These are phyloP conservation scores for Aspidoscelis tigris DNA, from an alignment of 2,113 vertebrate species.

Conservation along the genomic window DNA sequence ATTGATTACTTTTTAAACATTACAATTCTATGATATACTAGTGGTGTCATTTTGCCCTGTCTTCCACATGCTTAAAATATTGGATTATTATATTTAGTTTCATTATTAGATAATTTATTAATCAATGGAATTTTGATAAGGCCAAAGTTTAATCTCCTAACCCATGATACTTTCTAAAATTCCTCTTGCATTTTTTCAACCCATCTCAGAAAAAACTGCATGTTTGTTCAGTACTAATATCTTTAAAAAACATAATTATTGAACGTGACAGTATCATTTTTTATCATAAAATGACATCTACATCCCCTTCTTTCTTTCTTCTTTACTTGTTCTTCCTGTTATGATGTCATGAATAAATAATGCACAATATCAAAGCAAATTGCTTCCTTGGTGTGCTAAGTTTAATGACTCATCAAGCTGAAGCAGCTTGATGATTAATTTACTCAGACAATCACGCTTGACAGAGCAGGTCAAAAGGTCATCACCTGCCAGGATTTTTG, in stretches of 20 bases:
- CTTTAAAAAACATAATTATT: not conserved
- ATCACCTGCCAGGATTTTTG: constrained; percentile 13
- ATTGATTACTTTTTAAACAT: too few species aligned
- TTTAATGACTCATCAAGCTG: constrained; percentile 65
- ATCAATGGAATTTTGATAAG: too few species aligned
- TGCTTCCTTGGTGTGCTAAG: constrained; percentile 66
- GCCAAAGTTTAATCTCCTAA: too few species aligned
- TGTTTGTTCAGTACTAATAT: not conserved
- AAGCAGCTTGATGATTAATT: constrained; percentile 59
- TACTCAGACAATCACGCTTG: constrained; percentile 52
- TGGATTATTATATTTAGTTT: too few species aligned
- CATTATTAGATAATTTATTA: too few species aligned
- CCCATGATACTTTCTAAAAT: not conserved
- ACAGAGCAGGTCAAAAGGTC: constrained; percentile 65
- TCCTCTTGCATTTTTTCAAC: not conserved
- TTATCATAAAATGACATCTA: constrained; percentile 44
- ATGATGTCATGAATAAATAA: constrained; percentile 57
- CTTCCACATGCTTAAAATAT: too few species aligned
- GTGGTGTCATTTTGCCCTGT: too few species aligned
- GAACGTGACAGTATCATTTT: constrained; percentile 29
- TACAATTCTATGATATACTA: too few species aligned
- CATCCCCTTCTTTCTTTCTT: constrained; percentile 43
- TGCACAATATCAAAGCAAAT: constrained; percentile 71
- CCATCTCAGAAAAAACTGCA: not conserved
- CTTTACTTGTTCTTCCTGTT: constrained; percentile 31